Evolutionary conservation across 1,140 invertebrate genomes (phyloP).

Genomic region (Apis florea): DNA sequence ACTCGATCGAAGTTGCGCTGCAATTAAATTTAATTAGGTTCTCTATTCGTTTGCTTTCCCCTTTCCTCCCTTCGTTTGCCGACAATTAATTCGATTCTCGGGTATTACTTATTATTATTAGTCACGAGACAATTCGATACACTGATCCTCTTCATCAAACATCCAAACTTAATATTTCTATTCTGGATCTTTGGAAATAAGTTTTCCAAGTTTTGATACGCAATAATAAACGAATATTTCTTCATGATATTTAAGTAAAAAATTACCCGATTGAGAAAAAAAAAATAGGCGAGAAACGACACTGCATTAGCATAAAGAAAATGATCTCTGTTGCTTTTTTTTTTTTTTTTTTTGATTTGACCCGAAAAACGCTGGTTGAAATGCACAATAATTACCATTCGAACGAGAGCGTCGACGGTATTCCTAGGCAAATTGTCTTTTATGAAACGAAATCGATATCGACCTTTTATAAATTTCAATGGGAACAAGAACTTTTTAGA

Average conservation of each 20-base stretch:
- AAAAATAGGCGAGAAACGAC: too few relatives aligned
- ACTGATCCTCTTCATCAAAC: too few relatives aligned
- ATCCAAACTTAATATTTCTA: too few relatives aligned
- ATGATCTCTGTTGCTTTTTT: too few relatives aligned
- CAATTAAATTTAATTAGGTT: not conserved
- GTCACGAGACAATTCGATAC: too few relatives aligned
- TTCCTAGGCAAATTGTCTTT: conserved; percentile 16
- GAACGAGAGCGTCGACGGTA: not conserved
- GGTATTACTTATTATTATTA: too few relatives aligned
- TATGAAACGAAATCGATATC: not conserved
- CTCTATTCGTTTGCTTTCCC: not conserved
- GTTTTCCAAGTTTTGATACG: too few relatives aligned
- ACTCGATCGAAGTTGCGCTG: not conserved
- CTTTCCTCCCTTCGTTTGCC: too few relatives aligned
- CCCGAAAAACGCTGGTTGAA: not conserved
- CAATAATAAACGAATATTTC: too few relatives aligned
- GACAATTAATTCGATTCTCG: not conserved
- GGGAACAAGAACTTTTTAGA: not conserved
- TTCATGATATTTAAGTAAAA: too few relatives aligned
- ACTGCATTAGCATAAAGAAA: not conserved
- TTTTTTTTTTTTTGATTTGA: not conserved
- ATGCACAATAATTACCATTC: conserved; percentile 35
- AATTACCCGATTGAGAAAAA: too few relatives aligned
- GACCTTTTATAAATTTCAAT: not conserved
- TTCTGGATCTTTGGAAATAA: too few relatives aligned